Conservation (phyloP, 2,888 invertebrate genomes). For the Diplazon laetatorius region DNA sequence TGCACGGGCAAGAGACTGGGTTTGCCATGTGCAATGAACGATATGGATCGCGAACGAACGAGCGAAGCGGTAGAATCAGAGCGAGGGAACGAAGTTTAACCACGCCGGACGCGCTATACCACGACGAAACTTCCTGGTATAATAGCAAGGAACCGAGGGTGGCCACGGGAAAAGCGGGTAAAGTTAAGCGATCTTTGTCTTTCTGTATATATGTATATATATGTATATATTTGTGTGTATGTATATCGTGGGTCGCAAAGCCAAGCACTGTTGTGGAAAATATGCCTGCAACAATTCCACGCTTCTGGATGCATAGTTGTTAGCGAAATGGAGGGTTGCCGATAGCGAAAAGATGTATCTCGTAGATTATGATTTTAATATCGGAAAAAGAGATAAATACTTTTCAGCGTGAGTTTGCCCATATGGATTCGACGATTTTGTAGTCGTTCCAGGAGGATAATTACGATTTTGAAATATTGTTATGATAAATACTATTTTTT, state of each 20-base stretch:
- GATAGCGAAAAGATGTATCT: slow-evolving; percentile 53
- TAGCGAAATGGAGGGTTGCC: slow-evolving; percentile 55
- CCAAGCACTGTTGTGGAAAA: slow-evolving; percentile 54
- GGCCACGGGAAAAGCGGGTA: slow-evolving; percentile 35
- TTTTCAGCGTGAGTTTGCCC: too few relatives aligned
- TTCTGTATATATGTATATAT: too few relatives aligned
- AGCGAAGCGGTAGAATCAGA: slow-evolving; percentile 2
- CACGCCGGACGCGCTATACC: slow-evolving; percentile 41
- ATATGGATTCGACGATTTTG: too few relatives aligned
- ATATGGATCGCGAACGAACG: slow-evolving; percentile 53
- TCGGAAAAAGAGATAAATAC: slow-evolving; percentile 4
- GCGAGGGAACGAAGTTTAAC: slow-evolving; percentile 51
- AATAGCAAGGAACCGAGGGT: slow-evolving; percentile 40
- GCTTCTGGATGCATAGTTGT: slow-evolving; percentile 14
- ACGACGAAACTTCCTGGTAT: slow-evolving; percentile 52
- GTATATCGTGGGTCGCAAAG: slow-evolving; percentile 1
- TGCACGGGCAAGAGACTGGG: slow-evolving; percentile 17
- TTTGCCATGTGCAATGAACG: slow-evolving; percentile 20
- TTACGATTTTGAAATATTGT: too few relatives aligned
- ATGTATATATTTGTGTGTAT: too few relatives aligned
- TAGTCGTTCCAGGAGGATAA: too few relatives aligned
- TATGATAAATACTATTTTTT: too few relatives aligned
- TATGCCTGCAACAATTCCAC: slow-evolving; percentile 58
- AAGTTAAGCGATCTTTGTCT: slow-evolving; percentile 61
- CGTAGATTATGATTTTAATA: slow-evolving; percentile 28